These are phyloP conservation scores for Megaceryle alcyon DNA, from an alignment of 2,797 vertebrate species.

Conservation along the genomic window DNA sequence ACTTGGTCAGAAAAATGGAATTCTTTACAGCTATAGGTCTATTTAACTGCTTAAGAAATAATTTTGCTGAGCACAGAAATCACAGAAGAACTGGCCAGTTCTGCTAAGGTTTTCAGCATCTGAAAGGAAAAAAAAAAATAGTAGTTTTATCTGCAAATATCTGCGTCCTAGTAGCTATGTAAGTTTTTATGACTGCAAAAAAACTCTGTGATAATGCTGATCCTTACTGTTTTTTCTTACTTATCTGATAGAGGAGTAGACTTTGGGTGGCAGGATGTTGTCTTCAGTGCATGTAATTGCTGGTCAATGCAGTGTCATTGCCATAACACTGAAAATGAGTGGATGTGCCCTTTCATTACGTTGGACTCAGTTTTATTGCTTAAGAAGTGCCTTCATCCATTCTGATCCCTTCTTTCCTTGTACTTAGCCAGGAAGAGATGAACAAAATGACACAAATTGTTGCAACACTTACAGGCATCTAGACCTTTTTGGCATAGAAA, in stretches of 20 bases:
- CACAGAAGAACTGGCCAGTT: neutral
- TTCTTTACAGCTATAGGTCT: neutral
- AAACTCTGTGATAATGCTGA: neutral
- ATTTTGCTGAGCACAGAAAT: neutral
- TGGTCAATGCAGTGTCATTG: neutral
- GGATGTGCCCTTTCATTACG: neutral
- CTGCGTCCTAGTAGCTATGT: neutral
- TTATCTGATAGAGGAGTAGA: neutral
- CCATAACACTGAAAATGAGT: neutral
- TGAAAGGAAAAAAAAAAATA: neutral
- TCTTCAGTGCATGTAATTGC: neutral
- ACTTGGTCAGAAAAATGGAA: neutral
- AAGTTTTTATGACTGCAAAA: neutral
- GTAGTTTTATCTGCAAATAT: neutral
- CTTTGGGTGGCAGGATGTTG: neutral
- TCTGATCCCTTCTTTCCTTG: neutral
- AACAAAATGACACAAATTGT: neutral
- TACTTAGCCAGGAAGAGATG: neutral
- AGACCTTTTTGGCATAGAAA: neutral
- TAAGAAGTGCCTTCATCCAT: neutral
- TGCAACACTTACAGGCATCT: neutral
- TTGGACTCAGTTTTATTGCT: neutral
- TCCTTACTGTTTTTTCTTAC: neutral
- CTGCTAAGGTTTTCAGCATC: neutral
- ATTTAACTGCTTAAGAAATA: neutral